These are phyloP conservation scores for Volucella inanis DNA, from an alignment of 2,888 invertebrate genomes.

Conservation along the genomic window DNA sequence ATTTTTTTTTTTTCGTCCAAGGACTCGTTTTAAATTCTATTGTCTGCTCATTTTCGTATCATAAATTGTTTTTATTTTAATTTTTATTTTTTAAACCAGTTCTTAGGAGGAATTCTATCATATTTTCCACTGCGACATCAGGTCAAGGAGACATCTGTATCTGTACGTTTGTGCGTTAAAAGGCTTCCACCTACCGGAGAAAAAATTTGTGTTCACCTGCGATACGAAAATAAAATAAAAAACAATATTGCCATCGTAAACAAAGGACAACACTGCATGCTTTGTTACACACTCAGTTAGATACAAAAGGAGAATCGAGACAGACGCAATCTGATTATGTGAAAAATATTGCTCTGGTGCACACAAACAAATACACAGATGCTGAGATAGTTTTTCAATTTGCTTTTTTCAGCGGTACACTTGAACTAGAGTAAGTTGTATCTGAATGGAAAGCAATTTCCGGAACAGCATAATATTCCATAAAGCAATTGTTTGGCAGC, in stretches of 20 bases:
- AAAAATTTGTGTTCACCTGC: not conserved
- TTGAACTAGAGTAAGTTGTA: not conserved
- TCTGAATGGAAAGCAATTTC: not conserved
- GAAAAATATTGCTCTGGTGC: slow-evolving; percentile 7
- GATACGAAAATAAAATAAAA: too few relatives aligned
- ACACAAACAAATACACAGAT: not conserved
- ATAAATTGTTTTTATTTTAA: not conserved
- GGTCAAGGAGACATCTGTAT: too few relatives aligned
- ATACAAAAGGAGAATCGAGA: slow-evolving; percentile 1
- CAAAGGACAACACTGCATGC: not conserved
- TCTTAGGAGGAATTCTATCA: too few relatives aligned
- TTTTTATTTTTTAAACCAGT: too few relatives aligned
- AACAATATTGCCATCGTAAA: not conserved
- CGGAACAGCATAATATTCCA: not conserved
- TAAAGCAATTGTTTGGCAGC: too few relatives aligned
- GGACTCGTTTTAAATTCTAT: not conserved
- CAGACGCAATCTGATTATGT: not conserved
- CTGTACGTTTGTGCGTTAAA: too few relatives aligned
- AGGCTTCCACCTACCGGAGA: too few relatives aligned
- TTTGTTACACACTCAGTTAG: not conserved
- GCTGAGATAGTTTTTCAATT: too few relatives aligned
- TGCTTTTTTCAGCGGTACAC: too few relatives aligned
- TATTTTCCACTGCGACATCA: too few relatives aligned
- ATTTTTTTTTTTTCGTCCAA: slow-evolving; percentile 7
- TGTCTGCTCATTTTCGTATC: slow-evolving; percentile 2